Evolutionary conservation across 2,113 vertebrate genomes (phyloP).

Genomic region (Psilopogon haemacephalus): DNA sequence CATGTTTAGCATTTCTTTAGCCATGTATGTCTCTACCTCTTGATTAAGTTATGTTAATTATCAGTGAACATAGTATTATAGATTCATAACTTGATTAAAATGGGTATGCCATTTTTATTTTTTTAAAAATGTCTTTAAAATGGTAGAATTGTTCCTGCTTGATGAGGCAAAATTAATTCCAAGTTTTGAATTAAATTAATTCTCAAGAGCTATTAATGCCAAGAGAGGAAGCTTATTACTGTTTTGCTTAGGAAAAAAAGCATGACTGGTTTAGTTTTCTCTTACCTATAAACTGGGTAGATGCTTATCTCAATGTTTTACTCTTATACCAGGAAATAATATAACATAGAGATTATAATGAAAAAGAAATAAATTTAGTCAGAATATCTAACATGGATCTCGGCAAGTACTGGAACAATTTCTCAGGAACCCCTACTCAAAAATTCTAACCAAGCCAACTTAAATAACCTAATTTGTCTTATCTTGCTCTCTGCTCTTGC

Average conservation of each 20-base stretch:
- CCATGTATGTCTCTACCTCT: background rate
- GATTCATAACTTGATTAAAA: background rate
- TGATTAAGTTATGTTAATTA: background rate
- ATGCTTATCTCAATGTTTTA: background rate
- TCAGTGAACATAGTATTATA: background rate
- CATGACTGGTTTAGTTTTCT: background rate
- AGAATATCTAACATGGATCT: background rate
- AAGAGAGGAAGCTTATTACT: background rate
- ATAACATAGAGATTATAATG: background rate
- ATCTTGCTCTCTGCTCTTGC: background rate
- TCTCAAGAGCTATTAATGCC: background rate
- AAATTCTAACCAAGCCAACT: background rate
- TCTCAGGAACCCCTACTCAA: background rate
- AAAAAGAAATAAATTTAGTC: background rate
- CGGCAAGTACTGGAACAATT: background rate
- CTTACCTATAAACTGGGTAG: background rate
- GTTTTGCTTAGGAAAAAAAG: background rate
- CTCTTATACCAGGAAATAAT: background rate
- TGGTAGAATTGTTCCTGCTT: background rate
- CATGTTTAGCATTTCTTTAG: background rate
- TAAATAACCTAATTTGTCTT: background rate
- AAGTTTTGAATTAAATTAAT: background rate
- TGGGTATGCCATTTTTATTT: background rate
- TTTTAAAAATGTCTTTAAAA: background rate
- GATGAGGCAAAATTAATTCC: background rate